These are phyloP conservation scores for Amblyjoppa proteus DNA, from an alignment of 2,888 invertebrate species.

Conservation along the genomic window DNA sequence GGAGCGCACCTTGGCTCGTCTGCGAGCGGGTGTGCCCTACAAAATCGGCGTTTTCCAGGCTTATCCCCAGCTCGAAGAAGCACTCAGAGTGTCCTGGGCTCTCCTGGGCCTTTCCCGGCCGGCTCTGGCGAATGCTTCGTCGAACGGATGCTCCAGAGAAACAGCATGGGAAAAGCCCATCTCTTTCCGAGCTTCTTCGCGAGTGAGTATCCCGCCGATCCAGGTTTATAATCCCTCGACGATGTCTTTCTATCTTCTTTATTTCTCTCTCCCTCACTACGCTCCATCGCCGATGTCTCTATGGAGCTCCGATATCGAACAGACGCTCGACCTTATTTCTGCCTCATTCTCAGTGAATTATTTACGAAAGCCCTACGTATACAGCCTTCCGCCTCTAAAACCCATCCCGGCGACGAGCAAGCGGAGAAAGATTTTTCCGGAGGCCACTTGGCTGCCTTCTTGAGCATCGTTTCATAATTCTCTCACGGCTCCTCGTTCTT, in stretches of 20 bases:
- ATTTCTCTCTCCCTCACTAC: slow-evolving; percentile 17
- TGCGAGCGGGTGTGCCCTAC: slow-evolving; percentile 60
- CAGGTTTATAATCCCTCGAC: slow-evolving; percentile 63
- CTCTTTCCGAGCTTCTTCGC: slow-evolving; percentile 33
- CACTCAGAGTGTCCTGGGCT: slow-evolving; percentile 59
- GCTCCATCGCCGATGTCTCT: slow-evolving; percentile 34
- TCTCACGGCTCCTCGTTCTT: background rate
- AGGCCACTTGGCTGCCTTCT: slow-evolving; percentile 18
- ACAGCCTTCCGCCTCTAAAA: background rate
- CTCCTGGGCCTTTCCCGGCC: slow-evolving; percentile 50
- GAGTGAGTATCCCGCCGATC: slow-evolving; percentile 50
- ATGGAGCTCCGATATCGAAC: slow-evolving; percentile 58
- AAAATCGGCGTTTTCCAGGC: slow-evolving; percentile 75
- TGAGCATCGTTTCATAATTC: slow-evolving; percentile 29
- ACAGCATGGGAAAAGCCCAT: slow-evolving; percentile 22
- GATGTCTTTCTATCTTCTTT: slow-evolving; percentile 22
- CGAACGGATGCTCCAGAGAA: slow-evolving; percentile 34
- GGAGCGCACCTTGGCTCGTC: slow-evolving; percentile 31
- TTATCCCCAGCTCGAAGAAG: slow-evolving; percentile 71
- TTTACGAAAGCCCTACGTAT: slow-evolving; percentile 50
- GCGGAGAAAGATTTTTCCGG: slow-evolving; percentile 18
- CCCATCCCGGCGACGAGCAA: slow-evolving; percentile 17
- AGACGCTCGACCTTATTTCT: slow-evolving; percentile 61
- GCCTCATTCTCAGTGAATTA: slow-evolving; percentile 60
- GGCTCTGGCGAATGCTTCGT: slow-evolving; percentile 27